These are phyloP conservation scores for Eristalinus aeneus DNA, from an alignment of 2,888 invertebrate species.

Conservation along the genomic window DNA sequence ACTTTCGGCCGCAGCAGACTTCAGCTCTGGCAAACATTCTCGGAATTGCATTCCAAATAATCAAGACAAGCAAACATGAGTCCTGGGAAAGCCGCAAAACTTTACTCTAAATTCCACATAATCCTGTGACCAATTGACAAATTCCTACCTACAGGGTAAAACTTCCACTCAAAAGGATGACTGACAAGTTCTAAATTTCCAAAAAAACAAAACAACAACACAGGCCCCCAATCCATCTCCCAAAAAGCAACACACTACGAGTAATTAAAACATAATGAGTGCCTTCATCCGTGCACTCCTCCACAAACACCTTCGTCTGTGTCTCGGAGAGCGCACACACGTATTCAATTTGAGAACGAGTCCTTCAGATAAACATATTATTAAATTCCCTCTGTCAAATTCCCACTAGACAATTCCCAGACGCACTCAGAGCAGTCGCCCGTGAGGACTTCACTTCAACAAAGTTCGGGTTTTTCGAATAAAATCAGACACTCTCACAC, in stretches of 20 bases:
- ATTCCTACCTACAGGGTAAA: background rate
- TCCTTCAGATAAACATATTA: conserved; percentile 65
- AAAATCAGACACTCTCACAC: conserved; percentile 53
- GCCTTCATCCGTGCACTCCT: background rate
- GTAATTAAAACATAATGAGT: background rate
- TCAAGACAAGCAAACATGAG: background rate
- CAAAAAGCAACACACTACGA: background rate
- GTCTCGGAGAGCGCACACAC: background rate
- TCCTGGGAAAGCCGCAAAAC: background rate
- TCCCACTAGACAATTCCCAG: conserved; percentile 14
- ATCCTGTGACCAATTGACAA: background rate
- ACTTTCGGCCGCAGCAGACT: background rate
- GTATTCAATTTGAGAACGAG: background rate
- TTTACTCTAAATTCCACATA: background rate
- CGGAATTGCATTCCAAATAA: background rate
- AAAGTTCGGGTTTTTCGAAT: conserved; percentile 38
- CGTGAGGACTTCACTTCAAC: background rate
- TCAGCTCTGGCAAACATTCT: background rate
- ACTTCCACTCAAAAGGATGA: background rate
- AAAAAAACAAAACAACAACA: too few relatives aligned
- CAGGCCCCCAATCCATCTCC: background rate
- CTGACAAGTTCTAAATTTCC: background rate
- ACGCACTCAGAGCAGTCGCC: background rate
- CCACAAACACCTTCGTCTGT: too few relatives aligned
- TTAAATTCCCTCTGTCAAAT: conserved; percentile 60